These are phyloP conservation scores for Cephalophus harveyi DNA, from an alignment of 2,113 vertebrate genomes.

Conservation along the genomic window DNA sequence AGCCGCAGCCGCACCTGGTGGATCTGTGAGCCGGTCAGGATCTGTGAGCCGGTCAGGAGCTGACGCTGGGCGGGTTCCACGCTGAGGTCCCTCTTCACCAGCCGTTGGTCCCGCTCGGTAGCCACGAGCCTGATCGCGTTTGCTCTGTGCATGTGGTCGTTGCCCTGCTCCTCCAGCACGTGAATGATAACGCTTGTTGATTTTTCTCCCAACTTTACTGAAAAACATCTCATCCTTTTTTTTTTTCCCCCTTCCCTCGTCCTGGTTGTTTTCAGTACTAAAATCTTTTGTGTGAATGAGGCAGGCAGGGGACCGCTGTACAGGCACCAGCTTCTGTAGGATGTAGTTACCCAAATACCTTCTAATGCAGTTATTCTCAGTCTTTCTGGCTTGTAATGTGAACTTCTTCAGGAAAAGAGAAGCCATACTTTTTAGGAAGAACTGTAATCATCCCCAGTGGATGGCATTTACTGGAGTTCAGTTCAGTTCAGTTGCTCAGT, in stretches of 20 bases:
- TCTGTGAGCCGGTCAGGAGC: conserved; percentile 91
- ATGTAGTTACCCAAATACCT: conserved; percentile 51
- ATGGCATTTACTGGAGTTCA: background rate
- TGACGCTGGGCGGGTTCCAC: conserved; percentile 86
- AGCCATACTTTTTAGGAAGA: conserved; percentile 75
- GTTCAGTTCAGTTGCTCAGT: too few relatives aligned
- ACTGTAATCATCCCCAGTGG: background rate
- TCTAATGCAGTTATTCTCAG: background rate
- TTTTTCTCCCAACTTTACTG: conserved; percentile 86
- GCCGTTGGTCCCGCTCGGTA: conserved; percentile 78
- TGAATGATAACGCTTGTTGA: conserved; percentile 83
- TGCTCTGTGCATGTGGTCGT: conserved; percentile 85
- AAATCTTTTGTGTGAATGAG: conserved; percentile 68
- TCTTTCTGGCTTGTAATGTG: conserved; percentile 61
- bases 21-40: conserved; percentile 92
- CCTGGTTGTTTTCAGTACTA: conserved; percentile 66
- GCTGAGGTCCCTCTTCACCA: conserved; percentile 81
- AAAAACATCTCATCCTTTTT: conserved; percentile 65
- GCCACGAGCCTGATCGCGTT: conserved; percentile 88
- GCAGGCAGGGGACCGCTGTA: background rate
- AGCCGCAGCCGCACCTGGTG: conserved; percentile 85
- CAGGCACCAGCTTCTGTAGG: conserved; percentile 51
- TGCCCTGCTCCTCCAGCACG: conserved; percentile 84
- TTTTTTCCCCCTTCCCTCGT: conserved; percentile 29
- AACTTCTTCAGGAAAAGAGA: conserved; percentile 68